phyloP scores from a whole-genome alignment of 2,113 vertebrate genomes.

The Tichodroma muraria region DNA sequence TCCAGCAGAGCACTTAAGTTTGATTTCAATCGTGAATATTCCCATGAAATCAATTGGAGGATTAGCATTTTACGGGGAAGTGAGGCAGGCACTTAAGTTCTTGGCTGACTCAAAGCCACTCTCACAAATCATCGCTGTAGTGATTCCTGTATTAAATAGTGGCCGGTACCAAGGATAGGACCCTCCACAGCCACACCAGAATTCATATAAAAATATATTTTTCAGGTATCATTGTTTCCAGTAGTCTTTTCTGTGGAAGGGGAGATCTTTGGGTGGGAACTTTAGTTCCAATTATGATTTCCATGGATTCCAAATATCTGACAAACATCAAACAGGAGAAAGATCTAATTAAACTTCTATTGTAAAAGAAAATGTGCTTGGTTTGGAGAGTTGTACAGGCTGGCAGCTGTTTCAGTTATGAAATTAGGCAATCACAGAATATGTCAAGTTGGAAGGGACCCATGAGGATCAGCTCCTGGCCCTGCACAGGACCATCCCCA shows the following conservation, averaged over 20 bases:
- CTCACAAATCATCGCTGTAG: neutral
- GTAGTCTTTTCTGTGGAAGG: too few relatives aligned
- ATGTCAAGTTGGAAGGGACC: neutral
- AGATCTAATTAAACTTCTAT: neutral
- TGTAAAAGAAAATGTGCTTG: neutral
- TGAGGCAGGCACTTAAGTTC: neutral
- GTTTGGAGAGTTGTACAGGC: neutral
- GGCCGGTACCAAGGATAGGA: neutral
- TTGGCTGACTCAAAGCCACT: neutral
- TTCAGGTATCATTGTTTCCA: neutral
- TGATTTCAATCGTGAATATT: conserved; percentile 20
- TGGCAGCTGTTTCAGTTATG: neutral
- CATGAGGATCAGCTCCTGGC: neutral
- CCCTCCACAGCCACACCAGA: neutral
- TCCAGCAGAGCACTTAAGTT: conserved; percentile 42
- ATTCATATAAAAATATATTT: neutral
- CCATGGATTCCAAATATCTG: neutral
- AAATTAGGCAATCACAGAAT: neutral
- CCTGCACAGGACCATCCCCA: neutral
- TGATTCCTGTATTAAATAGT: neutral
- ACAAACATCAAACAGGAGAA: neutral
- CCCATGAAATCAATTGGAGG: neutral
- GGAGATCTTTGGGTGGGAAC: neutral
- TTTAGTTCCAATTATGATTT: neutral
- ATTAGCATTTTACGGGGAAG: neutral